Base-by-base conservation (phyloP, 2,113 vertebrate species). In the Nicator chloris region DNA sequence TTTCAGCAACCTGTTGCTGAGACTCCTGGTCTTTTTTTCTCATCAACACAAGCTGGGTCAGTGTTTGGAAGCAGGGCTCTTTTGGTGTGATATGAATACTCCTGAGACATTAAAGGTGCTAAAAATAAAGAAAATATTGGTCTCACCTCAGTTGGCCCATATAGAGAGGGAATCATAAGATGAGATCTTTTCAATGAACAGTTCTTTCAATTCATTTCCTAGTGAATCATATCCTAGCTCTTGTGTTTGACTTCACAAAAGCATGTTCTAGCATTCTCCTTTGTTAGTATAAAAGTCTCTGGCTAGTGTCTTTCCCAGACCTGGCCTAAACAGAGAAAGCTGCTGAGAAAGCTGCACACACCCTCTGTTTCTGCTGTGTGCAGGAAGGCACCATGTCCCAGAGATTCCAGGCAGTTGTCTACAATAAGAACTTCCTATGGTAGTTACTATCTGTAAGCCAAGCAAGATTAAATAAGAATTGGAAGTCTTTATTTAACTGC, bases 341-440 rank as follows among this genome's bases (percentile, higher is more conserved):
- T 79, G 35, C 40, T 2, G 1, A 50, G 57, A 65, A 66, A 30
- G 15, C 53, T 73, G 47, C 23, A 14, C 2, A 2, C 37, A 42
- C 35, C 7, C 14, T 54, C 51, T 68, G 11, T 17, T 50, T 28
- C 28, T 31, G n/a, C 49, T 60, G 2, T 15, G n/a, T 23, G 33
- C 7, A 30, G 44, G 40, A 76, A 72, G 21, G 35, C 39, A 15
- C 23, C 3, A 14, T 45, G 20, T 51, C 7, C 30, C 6, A 30
- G 13, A 35, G 26, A 51, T 17, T 63, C 27, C 6, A 68, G 9
- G 11, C 24, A 23, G 2, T 40, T 83, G 27, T 47, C 71, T 64
- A 4, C 0, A 0, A 16, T 6, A 40, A 7, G 13, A 17, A 40
- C 26, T 69, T 83, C 28, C 23, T 17, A 1, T 71, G 28, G 22